phyloP scores from a whole-genome alignment of 2,888 invertebrate species.

The Palloptera scutellata region DNA sequence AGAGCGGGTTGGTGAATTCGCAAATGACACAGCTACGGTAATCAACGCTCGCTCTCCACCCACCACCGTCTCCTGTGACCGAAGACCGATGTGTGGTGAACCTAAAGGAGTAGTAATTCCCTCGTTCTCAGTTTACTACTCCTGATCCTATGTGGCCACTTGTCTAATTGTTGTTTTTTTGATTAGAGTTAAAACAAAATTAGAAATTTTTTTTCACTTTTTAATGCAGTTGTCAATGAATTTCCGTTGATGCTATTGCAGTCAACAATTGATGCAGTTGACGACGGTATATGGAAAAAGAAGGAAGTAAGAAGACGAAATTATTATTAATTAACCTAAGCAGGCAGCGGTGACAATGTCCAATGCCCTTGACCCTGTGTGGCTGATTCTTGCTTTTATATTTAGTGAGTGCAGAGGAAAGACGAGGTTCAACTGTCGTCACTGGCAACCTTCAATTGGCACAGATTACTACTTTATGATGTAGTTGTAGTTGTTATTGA shows the following conservation, averaged over 20 bases:
- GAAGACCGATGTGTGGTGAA: neutral
- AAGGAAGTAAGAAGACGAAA: slow-evolving; percentile 18
- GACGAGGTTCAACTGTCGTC: neutral
- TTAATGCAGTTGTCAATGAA: too few species aligned
- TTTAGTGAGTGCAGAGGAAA: neutral
- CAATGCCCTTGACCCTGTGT: slow-evolving; percentile 28
- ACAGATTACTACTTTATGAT: neutral
- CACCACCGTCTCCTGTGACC: neutral
- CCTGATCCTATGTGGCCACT: too few species aligned
- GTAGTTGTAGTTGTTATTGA: too few species aligned
- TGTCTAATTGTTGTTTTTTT: too few species aligned
- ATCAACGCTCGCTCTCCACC: slow-evolving; percentile 25
- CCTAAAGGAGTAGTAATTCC: too few species aligned
- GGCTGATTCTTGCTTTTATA: neutral
- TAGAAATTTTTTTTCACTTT: too few species aligned
- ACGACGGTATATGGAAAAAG: neutral
- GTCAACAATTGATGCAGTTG: slow-evolving; percentile 8
- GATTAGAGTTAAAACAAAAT: too few species aligned
- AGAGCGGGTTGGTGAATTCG: neutral
- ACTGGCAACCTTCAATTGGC: neutral
- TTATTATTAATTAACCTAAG: slow-evolving; percentile 18
- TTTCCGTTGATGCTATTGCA: neutral
- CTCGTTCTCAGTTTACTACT: too few species aligned
- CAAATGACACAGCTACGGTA: slow-evolving; percentile 26
- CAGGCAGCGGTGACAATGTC: slow-evolving; percentile 12